Conservation (phyloP, 2,113 vertebrate genomes). For the Pteropus alecto region DNA sequence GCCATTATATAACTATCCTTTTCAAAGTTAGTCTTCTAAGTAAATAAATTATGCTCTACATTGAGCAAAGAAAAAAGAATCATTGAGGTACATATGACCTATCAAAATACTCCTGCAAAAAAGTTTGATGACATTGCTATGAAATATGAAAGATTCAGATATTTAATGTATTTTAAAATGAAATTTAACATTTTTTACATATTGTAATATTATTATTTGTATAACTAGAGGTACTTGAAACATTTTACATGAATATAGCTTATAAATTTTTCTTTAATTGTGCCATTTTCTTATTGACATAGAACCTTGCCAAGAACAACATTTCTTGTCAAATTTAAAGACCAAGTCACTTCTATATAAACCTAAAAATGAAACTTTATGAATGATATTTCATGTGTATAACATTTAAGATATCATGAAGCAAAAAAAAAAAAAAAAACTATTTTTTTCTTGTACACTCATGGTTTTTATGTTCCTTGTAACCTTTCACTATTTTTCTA, state of each 20-base stretch:
- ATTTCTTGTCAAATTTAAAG: constrained; percentile 39
- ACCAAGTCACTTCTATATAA: neutral
- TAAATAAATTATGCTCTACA: neutral
- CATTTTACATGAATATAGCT: neutral
- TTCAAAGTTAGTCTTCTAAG: neutral
- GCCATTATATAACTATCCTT: neutral
- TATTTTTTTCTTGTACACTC: neutral
- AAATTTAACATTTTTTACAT: neutral
- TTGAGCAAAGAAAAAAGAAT: neutral
- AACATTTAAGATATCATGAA: neutral
- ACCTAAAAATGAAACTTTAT: neutral
- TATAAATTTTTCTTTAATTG: neutral
- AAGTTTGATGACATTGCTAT: neutral
- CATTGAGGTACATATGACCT: neutral
- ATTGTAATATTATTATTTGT: neutral
- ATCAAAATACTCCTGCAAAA: neutral
- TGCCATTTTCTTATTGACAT: neutral
- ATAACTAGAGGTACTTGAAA: neutral
- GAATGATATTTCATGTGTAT: neutral
- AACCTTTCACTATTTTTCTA: neutral
- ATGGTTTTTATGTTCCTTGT: neutral
- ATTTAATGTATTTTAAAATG: neutral
- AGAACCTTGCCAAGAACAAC: neutral
- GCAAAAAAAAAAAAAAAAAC: neutral
- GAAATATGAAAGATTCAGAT: neutral